Base-by-base conservation (phyloP, 1,140 invertebrate genomes). In the Solen grandis region DNA sequence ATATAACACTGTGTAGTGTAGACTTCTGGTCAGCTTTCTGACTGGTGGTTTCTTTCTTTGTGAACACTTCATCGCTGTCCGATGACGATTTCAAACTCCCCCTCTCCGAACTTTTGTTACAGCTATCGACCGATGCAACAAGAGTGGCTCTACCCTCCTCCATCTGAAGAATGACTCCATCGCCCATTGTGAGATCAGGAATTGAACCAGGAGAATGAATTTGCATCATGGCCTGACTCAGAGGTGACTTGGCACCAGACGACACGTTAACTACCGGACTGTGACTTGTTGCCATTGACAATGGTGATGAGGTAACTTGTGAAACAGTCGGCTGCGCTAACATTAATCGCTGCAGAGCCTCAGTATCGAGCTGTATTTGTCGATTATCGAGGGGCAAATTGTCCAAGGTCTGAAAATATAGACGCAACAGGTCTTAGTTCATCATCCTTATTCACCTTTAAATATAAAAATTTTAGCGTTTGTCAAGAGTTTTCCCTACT, bases 1-100 rank as follows among this genome's bases (percentile, higher is more conserved):
- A 86, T 19, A 86, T 80, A 10, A 86, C 85, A 54, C 77, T 69
- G 25, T 85, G 81, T 19, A 86, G 73, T 27, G 68, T 78, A 16
- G 41, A 19, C 50, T 73, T 25, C n/a, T n/a, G 78, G 19, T 46
- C 41, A 46, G 8, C 19, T 46, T 46, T 46, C 8, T 46, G 41
- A 10, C 41, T 19, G 8, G n/a, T n/a, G n/a, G 8, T 25, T 29
- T 57, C 52, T 76, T 25, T 74, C 65, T 50, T 74, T 68, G 25
- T 73, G 38, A 66, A 77, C n/a, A 77, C 74, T 36, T 77, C 74
- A 35, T 77, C 74, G 63, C 74, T 77, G 27, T 77, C 74, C 8
- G 38, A 29, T 19, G 68, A 31, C 33, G 72, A 62, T 63, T 75
- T 75, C 14, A 31, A 31, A 41, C n/a, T n/a, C n/a, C n/a, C n/a